Conservation (phyloP, 2,888 invertebrate genomes). For the Melitaea athalia region DNA sequence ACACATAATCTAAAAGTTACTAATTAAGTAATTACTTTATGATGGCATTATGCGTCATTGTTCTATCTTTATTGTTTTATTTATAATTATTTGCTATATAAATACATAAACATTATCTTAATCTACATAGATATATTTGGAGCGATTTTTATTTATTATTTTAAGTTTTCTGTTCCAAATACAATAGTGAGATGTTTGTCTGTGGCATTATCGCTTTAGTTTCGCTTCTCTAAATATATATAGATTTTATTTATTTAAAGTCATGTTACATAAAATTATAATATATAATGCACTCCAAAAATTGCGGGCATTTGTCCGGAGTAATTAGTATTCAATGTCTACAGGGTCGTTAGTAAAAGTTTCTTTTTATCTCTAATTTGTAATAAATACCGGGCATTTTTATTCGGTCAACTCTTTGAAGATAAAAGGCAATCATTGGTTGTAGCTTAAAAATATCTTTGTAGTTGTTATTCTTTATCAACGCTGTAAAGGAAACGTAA, state of each 20-base stretch:
- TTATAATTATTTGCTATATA: not conserved
- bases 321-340: not conserved
- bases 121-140: not conserved
- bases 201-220: constrained; percentile 10
- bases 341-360: not conserved
- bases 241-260: too few relatives aligned
- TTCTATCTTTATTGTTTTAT: constrained; percentile 1
- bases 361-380: constrained; percentile 20
- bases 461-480: not conserved
- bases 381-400: constrained; percentile 20
- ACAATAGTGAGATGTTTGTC: not conserved
- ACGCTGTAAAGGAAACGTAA: not conserved
- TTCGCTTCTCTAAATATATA: constrained; percentile 10
- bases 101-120: not conserved
- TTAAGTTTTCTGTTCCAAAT: not conserved
- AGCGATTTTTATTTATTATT: not conserved
- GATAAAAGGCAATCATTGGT: constrained; percentile 6
- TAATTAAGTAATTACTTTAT: not conserved
- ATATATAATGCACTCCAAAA: too few relatives aligned
- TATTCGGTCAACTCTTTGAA: not conserved
- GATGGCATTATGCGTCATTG: not conserved
- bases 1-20: too few relatives aligned
- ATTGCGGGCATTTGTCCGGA: too few relatives aligned
- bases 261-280: too few relatives aligned
- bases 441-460: not conserved